phyloP scores from a whole-genome alignment of 2,113 vertebrate species.

The Girardinichthys multiradiatus region DNA sequence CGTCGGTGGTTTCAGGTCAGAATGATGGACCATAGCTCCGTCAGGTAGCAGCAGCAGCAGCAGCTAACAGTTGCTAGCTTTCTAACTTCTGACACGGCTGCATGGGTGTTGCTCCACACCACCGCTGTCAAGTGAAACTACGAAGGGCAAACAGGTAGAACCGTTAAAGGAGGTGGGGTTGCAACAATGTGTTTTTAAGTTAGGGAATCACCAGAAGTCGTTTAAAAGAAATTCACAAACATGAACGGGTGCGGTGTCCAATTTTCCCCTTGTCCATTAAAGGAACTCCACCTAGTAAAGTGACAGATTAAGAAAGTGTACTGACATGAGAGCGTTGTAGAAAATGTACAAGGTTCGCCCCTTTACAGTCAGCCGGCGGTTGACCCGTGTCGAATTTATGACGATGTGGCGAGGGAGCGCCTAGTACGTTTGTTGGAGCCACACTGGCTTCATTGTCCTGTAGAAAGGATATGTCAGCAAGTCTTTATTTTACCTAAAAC shows the following conservation, averaged over 20 bases:
- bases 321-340: slow-evolving; percentile 73
- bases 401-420: not conserved
- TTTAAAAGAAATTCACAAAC: slow-evolving; percentile 15
- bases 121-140: slow-evolving; percentile 40
- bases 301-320: slow-evolving; percentile 76
- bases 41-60: slow-evolving; percentile 30
- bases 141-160: slow-evolving; percentile 10
- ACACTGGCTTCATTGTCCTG: not conserved
- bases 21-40: slow-evolving; percentile 48
- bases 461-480: too few relatives aligned
- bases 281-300: slow-evolving; percentile 38
- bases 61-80: slow-evolving; percentile 65
- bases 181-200: not conserved
- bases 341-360: slow-evolving; percentile 29
- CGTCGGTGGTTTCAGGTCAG: slow-evolving; percentile 9
- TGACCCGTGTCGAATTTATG: not conserved
- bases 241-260: slow-evolving; percentile 14
- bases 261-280: slow-evolving; percentile 26
- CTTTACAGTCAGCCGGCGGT: not conserved
- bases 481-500: too few relatives aligned
- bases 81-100: slow-evolving; percentile 38
- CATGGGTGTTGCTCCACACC: slow-evolving; percentile 50
- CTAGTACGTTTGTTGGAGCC: not conserved
- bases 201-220: slow-evolving; percentile 8
- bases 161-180: not conserved